Percentiles rank a stretch among this genome's conserved stretches.
phyloP scores from a whole-genome alignment of 2,113 vertebrate genomes.

The Pachyramphus minor region DNA sequence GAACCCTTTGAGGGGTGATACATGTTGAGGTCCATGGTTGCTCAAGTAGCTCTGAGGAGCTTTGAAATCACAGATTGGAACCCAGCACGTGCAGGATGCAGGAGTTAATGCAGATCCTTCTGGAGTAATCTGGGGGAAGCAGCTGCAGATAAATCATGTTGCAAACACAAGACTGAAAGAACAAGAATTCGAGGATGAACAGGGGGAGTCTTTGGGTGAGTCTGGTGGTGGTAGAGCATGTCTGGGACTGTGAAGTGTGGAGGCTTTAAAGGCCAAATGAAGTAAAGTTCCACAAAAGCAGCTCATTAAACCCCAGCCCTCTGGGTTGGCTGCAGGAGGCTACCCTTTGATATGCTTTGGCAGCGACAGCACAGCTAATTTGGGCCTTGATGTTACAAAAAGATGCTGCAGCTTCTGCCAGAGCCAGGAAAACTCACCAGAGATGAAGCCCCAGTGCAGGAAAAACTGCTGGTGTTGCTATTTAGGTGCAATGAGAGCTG shows the following conservation, averaged over 20 bases:
- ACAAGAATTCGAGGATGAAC: not conserved
- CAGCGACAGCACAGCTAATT: not conserved
- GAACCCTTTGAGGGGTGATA: not conserved
- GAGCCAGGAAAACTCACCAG: not conserved
- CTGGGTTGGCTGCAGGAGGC: not conserved
- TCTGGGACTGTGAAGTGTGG: not conserved
- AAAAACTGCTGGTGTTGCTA: not conserved
- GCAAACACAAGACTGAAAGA: not conserved
- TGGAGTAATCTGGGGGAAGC: not conserved
- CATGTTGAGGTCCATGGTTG: not conserved
- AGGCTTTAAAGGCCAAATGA: not conserved
- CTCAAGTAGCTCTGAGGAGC: not conserved
- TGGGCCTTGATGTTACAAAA: not conserved
- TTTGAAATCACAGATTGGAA: not conserved
- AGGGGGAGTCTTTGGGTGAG: not conserved
- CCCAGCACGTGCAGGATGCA: too few relatives aligned
- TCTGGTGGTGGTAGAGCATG: fast-evolving
- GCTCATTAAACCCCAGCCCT: not conserved
- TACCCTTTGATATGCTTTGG: not conserved
- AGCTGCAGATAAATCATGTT: not conserved
- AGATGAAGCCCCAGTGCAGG: fast-evolving
- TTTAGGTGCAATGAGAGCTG: not conserved
- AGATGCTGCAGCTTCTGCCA: not conserved
- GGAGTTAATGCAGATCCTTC: not conserved
- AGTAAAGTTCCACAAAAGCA: not conserved